These are phyloP conservation scores for Rhynchomys soricoides DNA, from an alignment of 2,113 vertebrate species.

Conservation along the genomic window DNA sequence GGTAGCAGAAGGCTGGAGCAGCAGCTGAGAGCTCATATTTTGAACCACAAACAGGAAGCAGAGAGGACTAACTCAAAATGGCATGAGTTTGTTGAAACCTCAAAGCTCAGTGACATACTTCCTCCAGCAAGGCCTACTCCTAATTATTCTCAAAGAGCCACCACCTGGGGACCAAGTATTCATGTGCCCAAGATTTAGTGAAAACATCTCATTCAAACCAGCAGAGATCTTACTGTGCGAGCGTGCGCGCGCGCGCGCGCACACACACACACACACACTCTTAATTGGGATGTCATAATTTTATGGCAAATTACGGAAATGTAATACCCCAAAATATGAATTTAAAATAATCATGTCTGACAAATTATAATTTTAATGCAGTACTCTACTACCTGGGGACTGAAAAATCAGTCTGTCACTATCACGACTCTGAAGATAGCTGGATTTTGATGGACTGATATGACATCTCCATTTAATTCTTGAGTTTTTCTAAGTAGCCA, in stretches of 20 bases:
- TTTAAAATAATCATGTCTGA: conserved; percentile 12
- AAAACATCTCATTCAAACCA: background rate
- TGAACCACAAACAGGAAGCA: background rate
- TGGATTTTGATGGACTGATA: background rate
- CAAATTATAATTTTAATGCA: conserved; percentile 19
- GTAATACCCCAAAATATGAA: background rate
- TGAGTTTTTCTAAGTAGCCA: background rate
- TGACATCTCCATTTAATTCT: background rate
- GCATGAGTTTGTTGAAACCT: background rate
- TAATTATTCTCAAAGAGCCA: background rate
- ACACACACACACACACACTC: no score
- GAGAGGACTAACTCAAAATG: background rate
- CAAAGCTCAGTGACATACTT: background rate
- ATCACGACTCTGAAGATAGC: background rate
- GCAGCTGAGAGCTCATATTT: background rate
- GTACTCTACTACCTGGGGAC: background rate
- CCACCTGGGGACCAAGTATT: background rate
- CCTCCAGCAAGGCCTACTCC: background rate
- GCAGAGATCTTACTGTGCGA: background rate
- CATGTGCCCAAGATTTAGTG: background rate
- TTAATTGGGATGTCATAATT: background rate
- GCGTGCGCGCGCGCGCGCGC: no score
- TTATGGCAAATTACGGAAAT: conserved; percentile 27
- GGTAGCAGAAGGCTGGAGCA: background rate
- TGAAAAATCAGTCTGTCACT: background rate